Conservation (phyloP, 2,888 invertebrate species). For the Plutella xylostella region DNA sequence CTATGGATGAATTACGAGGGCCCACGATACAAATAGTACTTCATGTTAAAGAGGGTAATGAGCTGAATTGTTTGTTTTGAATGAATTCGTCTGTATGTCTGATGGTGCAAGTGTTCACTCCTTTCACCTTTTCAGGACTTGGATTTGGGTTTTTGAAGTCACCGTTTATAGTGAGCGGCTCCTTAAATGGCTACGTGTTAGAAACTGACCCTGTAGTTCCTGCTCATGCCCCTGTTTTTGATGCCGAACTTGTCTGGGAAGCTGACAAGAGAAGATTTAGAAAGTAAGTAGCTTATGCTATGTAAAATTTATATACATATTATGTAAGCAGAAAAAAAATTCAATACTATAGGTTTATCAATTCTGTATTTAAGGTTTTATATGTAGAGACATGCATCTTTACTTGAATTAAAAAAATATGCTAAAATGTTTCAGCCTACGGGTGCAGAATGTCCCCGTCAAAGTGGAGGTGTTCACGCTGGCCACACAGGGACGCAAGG, state of each 20-base stretch:
- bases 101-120: slow-evolving; percentile 12
- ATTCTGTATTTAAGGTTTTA: too few relatives aligned
- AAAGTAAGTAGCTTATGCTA: slow-evolving; percentile 47
- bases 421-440: slow-evolving; percentile 34
- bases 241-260: slow-evolving; percentile 84
- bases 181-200: slow-evolving; percentile 73
- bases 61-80: slow-evolving; percentile 2
- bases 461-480: slow-evolving; percentile 76
- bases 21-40: slow-evolving; percentile 75
- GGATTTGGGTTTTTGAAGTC: slow-evolving; percentile 68
- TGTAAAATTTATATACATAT: not conserved
- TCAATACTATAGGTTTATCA: too few relatives aligned
- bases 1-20: slow-evolving; percentile 74
- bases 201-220: slow-evolving; percentile 76
- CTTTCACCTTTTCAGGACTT: slow-evolving; percentile 47
- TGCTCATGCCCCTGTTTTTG: slow-evolving; percentile 72
- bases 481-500: slow-evolving; percentile 65
- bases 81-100: not conserved
- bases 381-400: not conserved
- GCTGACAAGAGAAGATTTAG: slow-evolving; percentile 77
- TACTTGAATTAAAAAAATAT: not conserved
- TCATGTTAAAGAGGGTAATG: slow-evolving; percentile 74
- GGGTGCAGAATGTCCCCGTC: slow-evolving; percentile 79
- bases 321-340: not conserved
- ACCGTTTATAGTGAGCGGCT: slow-evolving; percentile 70